A percentile compares a stretch with the other conserved stretches of the same genome.
Evolutionary conservation across 2,113 vertebrate genomes (phyloP).

Genomic region (Anthoscopus minutus): DNA sequence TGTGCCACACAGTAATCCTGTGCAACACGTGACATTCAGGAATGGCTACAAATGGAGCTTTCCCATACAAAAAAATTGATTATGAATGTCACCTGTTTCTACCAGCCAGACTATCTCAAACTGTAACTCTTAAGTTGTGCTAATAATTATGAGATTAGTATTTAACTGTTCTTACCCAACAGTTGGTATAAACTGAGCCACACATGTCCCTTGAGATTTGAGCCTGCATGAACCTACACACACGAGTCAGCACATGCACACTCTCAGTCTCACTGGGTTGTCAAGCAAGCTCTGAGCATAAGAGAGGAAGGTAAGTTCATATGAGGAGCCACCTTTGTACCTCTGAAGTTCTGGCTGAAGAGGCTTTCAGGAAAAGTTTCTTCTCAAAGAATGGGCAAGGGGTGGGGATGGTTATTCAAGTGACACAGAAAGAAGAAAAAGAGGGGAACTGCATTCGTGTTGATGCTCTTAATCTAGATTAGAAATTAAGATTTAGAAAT

Average conservation of each 20-base stretch:
- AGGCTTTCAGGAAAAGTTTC: neutral
- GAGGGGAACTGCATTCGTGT: neutral
- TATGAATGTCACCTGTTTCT: neutral
- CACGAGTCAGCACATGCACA: neutral
- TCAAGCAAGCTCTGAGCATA: neutral
- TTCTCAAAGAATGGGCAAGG: neutral
- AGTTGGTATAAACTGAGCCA: neutral
- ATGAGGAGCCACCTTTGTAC: neutral
- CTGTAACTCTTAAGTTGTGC: neutral
- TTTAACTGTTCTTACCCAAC: neutral
- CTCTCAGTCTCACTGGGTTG: neutral
- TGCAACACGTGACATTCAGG: neutral
- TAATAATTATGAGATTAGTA: neutral
- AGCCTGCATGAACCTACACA: neutral
- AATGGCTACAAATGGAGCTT: neutral
- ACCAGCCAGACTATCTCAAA: neutral
- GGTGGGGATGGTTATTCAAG: neutral
- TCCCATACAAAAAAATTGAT: neutral
- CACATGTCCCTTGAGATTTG: neutral
- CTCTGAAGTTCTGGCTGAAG: neutral
- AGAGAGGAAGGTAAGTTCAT: neutral
- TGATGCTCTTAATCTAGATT: neutral
- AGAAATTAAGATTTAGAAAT: neutral
- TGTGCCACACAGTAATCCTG: neutral
- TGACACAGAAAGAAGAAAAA: neutral